These are phyloP conservation scores for Pantelozetes paolii DNA, from an alignment of 2,888 invertebrate genomes.

Conservation along the genomic window DNA sequence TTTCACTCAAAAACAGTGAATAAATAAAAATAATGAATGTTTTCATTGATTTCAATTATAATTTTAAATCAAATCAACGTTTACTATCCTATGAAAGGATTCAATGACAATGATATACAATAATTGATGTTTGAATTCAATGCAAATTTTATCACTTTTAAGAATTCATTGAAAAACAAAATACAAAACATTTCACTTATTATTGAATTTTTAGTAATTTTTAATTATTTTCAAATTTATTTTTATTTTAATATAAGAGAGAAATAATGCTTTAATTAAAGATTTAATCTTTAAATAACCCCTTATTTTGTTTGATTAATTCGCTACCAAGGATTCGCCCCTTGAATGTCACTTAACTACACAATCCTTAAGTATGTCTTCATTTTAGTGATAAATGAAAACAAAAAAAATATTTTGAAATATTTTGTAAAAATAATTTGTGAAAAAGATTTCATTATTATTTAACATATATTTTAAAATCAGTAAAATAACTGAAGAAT, in stretches of 20 bases:
- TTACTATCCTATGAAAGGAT: conserved; percentile 17
- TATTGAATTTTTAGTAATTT: too few species aligned
- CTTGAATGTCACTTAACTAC: conserved; percentile 31
- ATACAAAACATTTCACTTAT: background rate
- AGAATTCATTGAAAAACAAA: background rate
- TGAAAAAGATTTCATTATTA: too few species aligned
- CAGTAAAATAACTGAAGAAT: too few species aligned
- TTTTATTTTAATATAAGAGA: too few species aligned
- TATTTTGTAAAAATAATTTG: too few species aligned
- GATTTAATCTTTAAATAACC: too few species aligned
- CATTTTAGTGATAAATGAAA: background rate
- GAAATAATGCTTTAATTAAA: too few species aligned
- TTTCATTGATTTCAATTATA: conserved; percentile 20
- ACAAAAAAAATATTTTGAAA: too few species aligned
- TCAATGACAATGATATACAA: conserved; percentile 13
- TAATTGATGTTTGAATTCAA: background rate
- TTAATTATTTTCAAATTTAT: too few species aligned
- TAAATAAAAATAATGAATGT: background rate
- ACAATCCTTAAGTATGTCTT: background rate
- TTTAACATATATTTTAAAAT: too few species aligned
- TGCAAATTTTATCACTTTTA: conserved; percentile 1
- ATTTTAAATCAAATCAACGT: background rate
- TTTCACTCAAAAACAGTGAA: background rate
- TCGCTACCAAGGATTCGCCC: background rate
- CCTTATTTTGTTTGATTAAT: too few species aligned